Conservation (phyloP, 2,888 invertebrate genomes). For the Lycophotia porphyrea region DNA sequence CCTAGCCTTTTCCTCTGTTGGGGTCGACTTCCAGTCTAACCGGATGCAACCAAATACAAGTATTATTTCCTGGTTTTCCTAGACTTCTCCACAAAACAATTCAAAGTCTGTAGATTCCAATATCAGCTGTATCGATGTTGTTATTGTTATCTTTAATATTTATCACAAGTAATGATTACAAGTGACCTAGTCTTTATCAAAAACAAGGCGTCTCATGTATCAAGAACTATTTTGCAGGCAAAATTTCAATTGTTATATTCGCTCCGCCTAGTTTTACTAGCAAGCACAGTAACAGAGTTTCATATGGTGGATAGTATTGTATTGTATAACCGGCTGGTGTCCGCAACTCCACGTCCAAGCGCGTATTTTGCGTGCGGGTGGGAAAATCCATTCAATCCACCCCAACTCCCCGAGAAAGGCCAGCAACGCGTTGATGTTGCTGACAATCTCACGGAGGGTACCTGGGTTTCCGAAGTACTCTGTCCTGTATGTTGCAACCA, state of each 20-base stretch:
- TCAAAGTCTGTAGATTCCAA: neutral
- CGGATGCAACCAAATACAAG: neutral
- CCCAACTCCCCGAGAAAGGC: too few relatives aligned
- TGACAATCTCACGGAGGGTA: too few relatives aligned
- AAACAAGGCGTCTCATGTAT: neutral
- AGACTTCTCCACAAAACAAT: slow-evolving; percentile 1
- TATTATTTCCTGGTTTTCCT: neutral
- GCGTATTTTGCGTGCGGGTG: too few relatives aligned
- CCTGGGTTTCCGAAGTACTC: too few relatives aligned
- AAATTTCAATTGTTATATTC: too few relatives aligned
- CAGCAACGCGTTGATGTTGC: too few relatives aligned
- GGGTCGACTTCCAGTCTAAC: neutral
- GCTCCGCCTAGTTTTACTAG: neutral
- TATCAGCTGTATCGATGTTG: slow-evolving; percentile 31
- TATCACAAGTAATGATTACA: slow-evolving; percentile 20
- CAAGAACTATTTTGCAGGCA: too few relatives aligned
- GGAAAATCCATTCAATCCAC: too few relatives aligned
- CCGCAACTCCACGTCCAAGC: too few relatives aligned
- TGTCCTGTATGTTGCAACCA: too few relatives aligned
- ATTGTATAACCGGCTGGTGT: too few relatives aligned
- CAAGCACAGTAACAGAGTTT: neutral
- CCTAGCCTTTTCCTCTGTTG: neutral
- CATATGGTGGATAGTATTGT: too few relatives aligned
- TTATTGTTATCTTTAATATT: slow-evolving; percentile 38
- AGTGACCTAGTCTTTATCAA: slow-evolving; percentile 40